Conservation (phyloP, 2,888 invertebrate species). For the Andrena fulva region DNA sequence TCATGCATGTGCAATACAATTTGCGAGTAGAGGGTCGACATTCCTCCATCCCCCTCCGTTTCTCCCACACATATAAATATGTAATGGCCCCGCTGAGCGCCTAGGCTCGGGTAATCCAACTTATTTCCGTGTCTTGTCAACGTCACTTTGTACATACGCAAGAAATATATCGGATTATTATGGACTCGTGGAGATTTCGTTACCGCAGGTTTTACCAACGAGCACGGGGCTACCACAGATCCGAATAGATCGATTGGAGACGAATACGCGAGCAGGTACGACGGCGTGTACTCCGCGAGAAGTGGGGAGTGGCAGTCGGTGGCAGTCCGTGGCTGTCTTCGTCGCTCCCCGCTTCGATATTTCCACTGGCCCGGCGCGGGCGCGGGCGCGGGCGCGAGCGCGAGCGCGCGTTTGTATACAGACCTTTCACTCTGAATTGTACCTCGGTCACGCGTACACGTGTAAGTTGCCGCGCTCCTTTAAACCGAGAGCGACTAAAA, state of each 20-base stretch:
- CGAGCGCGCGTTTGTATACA: not conserved
- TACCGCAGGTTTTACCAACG: not conserved
- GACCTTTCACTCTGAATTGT: not conserved
- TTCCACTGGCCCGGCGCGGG: not conserved
- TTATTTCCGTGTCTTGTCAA: conserved; percentile 14
- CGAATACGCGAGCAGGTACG: too few relatives aligned
- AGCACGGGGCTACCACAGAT: not conserved
- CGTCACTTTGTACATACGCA: conserved; percentile 57
- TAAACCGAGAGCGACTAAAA: conserved; percentile 63
- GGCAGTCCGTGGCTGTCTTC: not conserved
- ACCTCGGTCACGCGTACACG: conserved; percentile 14
- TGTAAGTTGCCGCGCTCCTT: conserved; percentile 45
- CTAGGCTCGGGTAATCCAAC: conserved; percentile 1
- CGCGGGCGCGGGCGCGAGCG: conserved; percentile 18
- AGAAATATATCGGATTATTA: conserved; percentile 52
- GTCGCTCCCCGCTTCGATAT: not conserved
- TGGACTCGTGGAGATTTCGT: conserved; percentile 43
- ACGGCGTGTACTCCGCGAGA: not conserved
- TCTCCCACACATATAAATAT: conserved; percentile 8
- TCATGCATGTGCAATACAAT: conserved; percentile 19
- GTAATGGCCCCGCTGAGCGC: conserved; percentile 2
- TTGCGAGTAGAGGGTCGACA: conserved; percentile 20
- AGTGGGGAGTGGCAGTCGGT: not conserved
- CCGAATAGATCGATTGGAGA: not conserved
- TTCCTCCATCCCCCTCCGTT: not conserved